phyloP scores from a whole-genome alignment of 2,113 vertebrate species.

The Peromyscus leucopus region DNA sequence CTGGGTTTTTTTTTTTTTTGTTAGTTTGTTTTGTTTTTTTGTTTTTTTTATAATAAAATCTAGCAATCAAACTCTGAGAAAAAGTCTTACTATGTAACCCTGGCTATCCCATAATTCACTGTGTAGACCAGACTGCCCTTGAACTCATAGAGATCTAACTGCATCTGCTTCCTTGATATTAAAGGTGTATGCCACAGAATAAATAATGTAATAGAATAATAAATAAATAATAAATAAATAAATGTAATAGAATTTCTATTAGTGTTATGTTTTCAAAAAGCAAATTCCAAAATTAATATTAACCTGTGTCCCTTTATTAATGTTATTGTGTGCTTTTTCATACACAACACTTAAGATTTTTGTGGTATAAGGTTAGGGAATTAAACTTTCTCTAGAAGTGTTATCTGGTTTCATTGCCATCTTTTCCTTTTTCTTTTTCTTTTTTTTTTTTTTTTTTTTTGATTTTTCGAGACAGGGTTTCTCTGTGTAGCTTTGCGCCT shows the following conservation, averaged over 20 bases:
- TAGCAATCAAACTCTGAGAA: neutral
- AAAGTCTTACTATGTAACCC: neutral
- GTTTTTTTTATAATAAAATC: neutral
- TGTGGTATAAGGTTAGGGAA: neutral
- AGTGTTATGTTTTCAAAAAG: neutral
- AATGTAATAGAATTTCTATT: constrained; percentile 17
- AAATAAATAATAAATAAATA: too few relatives aligned
- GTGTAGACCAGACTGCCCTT: neutral
- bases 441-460: too few relatives aligned
- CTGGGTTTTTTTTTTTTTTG: too few relatives aligned
- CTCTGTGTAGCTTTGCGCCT: too few relatives aligned
- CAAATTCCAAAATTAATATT: constrained; percentile 26
- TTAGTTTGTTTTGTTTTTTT: too few relatives aligned
- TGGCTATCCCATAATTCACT: too few relatives aligned
- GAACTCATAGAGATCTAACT: neutral
- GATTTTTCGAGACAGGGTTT: too few relatives aligned
- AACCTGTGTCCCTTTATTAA: neutral
- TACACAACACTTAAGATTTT: neutral
- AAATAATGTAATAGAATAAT: neutral
- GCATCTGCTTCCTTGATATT: neutral
- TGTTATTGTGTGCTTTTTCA: neutral
- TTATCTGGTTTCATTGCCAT: constrained; percentile 10
- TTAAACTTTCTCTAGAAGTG: neutral
- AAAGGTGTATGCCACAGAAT: neutral
- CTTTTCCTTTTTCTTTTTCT: neutral